phyloP scores from a whole-genome alignment of 1,140 invertebrate species.

The Listronotus oregonensis region DNA sequence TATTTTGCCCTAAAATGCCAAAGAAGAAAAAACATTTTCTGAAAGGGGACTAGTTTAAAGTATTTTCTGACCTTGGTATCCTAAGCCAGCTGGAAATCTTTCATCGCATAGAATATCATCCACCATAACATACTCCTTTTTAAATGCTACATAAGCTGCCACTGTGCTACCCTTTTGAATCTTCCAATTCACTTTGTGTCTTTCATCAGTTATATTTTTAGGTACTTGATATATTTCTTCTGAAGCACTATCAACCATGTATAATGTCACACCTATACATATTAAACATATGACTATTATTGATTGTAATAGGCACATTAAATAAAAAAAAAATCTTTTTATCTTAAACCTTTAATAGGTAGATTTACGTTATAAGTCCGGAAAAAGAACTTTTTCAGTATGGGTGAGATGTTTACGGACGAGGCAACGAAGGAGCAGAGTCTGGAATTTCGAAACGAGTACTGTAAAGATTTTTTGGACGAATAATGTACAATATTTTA shows the following conservation, averaged over 20 bases:
- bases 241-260: constrained; percentile 58
- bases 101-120: constrained; percentile 59
- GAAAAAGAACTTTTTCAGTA: too few species aligned
- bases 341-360: too few species aligned
- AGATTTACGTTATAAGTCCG: too few species aligned
- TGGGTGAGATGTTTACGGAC: too few species aligned
- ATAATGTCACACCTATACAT: constrained; percentile 58
- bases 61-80: constrained; percentile 41
- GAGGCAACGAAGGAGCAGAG: too few species aligned
- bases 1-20: too few species aligned
- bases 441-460: too few species aligned
- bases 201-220: constrained; percentile 53
- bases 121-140: constrained; percentile 59
- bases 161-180: constrained; percentile 59
- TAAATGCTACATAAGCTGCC: constrained; percentile 61
- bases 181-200: constrained; percentile 60
- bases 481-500: too few species aligned
- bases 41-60: not conserved
- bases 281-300: too few species aligned
- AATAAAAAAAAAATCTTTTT: too few species aligned
- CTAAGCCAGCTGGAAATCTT: constrained; percentile 59
- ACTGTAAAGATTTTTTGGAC: too few species aligned
- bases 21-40: not conserved
- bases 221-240: constrained; percentile 59
- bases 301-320: too few species aligned